Base-by-base conservation (phyloP, 2,888 invertebrate genomes). In the Pyrrhosoma nymphula region DNA sequence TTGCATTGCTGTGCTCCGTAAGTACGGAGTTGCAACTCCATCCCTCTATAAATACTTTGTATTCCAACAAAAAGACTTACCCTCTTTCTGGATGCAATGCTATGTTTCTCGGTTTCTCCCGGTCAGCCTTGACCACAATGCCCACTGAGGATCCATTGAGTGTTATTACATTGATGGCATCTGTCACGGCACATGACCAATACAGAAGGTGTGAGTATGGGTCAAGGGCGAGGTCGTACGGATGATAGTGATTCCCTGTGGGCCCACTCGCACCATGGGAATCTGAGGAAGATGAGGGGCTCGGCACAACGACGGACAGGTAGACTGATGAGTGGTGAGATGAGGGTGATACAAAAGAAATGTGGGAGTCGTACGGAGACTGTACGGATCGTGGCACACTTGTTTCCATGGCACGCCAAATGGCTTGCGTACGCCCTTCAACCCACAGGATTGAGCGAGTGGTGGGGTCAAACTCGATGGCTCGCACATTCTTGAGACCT, bases 91-190 rank as follows among this genome's bases (percentile, higher is more conserved):
- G 98, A 97, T 99, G 99, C 39, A 99, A 97, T 0, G 98, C 99
- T 95, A 99, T 97, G 96, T 98, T 98, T 95, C 99, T 97, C 0
- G 99, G 99, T 97, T 98, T 98, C 97, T 98, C 98, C 2, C 98
- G 98, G 39, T 98, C 98, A 0, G 98, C 98, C 30, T 98, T 97
- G 75, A 99, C 97, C 26, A 99, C 96, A 14, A 97, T 96, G 95
- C 97, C 98, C 0, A 98, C 98, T 47, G 97, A 96, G 96, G 98
- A 97, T 2, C 97, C 97, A 96, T 98, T 98, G 56, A 98, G 97
- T 95, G 98, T 98, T 0, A 99, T 99, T 0, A 99, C 98, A 97
- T 99, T 99, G 93, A 99, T 99, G 0, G 98, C 98, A 96, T 99
- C 98, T 18, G 98, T 98, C 96, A 98, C 97, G 0, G 98, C 97